A percentile compares a stretch with the other conserved stretches of the same genome.
These are phyloP conservation scores for Gordius sp. DNA, from an alignment of 2,888 invertebrate genomes.

Conservation along the genomic window DNA sequence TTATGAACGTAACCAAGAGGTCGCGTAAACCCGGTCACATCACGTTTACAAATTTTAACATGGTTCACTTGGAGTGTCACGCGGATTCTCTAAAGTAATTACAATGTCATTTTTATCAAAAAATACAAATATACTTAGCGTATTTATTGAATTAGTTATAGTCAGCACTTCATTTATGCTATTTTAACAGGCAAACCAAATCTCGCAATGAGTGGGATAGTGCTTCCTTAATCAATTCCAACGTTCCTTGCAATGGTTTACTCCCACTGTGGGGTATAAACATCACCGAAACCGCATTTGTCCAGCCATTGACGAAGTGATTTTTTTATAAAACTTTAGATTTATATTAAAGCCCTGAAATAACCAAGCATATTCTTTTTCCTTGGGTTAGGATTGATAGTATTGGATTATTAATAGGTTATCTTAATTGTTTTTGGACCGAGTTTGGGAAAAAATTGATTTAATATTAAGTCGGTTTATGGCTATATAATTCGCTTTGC, in stretches of 20 bases:
- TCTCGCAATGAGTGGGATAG: constrained; percentile 86
- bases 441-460: too few relatives aligned
- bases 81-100: constrained; percentile 63
- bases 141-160: too few relatives aligned
- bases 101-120: constrained; percentile 17
- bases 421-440: too few relatives aligned
- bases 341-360: neutral
- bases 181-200: constrained; percentile 36
- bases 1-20: constrained; percentile 69
- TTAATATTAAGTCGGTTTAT: too few relatives aligned
- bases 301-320: constrained; percentile 66
- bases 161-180: too few relatives aligned
- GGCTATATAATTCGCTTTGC: too few relatives aligned
- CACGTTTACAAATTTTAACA: constrained; percentile 89
- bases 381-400: too few relatives aligned
- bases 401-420: too few relatives aligned
- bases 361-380: too few relatives aligned
- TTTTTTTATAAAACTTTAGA: neutral
- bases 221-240: constrained; percentile 84
- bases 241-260: constrained; percentile 82
- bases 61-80: constrained; percentile 91
- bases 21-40: constrained; percentile 52
- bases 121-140: neutral
- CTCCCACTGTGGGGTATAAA: constrained; percentile 85
- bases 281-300: constrained; percentile 67